Evolutionary conservation across 2,797 vertebrate genomes (phyloP), one percentile per base, ranked within the genome.

Genomic region (Bradypodion pumilum): DNA sequence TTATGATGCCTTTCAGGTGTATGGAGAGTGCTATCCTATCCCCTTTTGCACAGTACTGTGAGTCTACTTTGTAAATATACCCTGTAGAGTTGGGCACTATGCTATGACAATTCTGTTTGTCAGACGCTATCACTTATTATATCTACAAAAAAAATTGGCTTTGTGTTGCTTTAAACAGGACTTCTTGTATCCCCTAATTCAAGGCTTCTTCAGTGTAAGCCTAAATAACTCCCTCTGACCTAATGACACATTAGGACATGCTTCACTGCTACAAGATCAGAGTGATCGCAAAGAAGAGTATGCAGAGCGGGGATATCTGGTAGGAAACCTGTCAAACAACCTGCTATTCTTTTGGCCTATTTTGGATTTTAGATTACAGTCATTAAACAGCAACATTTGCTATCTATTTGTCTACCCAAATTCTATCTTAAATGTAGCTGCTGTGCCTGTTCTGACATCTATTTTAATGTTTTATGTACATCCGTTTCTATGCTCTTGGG

Each of bases 321-420:
- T 91, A 89, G 92, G 83, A 92, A 92, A 88, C 76, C 76, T 52
- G 52, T 85, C 85, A 89, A 86, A 49, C 32, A n/a, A 59, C 42
- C 13, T 80, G 82, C 70, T 88, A 87, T 3, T 86, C 12, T 92
- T 89, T 92, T 89, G 40, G 16, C 88, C 87, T 90, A 8, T 85
- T 5, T 85, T 89, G 85, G 21, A 60, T 90, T 62, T 89, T 94
- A 89, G 87, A 81, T 37, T 90, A 86, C 84, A 77, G 79, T 63
- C 74, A 60, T 80, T 29, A 90, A 80, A 23, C 25, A 70, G 87
- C 56, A 83, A 87, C 77, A 69, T 29, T 87, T 46, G 74, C 85
- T 88, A 56, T 69, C 60, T 81, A 79, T 44, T 88, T 91, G 89
- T 85, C 87, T 59, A 78, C 72, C 81, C 3, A 3, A 74, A 80